Percentiles rank a stretch among this genome's conserved stretches.
These are phyloP conservation scores for Hoplostethus mediterraneus DNA, from an alignment of 2,797 vertebrate genomes.

Conservation along the genomic window DNA sequence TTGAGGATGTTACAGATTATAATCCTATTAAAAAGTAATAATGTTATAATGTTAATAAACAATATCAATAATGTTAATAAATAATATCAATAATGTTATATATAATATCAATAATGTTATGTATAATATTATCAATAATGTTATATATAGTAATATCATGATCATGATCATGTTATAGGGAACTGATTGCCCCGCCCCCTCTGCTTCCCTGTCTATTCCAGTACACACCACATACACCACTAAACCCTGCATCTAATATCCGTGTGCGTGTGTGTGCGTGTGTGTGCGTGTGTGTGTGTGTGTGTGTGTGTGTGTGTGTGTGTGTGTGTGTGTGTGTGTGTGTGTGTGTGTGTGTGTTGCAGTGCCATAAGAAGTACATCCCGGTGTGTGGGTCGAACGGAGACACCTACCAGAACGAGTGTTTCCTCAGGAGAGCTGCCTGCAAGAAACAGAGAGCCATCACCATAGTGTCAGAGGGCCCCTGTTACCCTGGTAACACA, in stretches of 20 bases:
- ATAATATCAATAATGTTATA: too few species aligned
- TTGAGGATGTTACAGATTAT: too few species aligned
- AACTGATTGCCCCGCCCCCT: too few species aligned
- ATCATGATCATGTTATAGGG: too few species aligned
- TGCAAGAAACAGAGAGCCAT: slow-evolving; percentile 95
- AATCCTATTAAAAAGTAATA: too few species aligned
- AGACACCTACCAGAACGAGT: slow-evolving; percentile 98
- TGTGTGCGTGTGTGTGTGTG: slow-evolving; percentile 24
- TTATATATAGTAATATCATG: too few species aligned
- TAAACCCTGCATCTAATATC: not conserved
- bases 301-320: slow-evolving; percentile 7
- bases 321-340: slow-evolving; percentile 21
- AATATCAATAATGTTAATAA: too few species aligned
- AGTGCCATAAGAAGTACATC: slow-evolving; percentile 96
- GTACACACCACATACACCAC: too few species aligned
- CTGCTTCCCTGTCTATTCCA: too few species aligned
- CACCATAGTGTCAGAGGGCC: slow-evolving; percentile 86
- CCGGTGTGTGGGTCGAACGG: slow-evolving; percentile 97
- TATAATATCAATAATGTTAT: too few species aligned
- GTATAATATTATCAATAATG: too few species aligned
- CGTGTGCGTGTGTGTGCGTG: not conserved
- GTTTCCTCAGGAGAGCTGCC: slow-evolving; percentile 93
- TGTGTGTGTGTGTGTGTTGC: slow-evolving; percentile 40
- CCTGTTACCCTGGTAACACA: slow-evolving; percentile 93
- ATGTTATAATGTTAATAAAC: too few species aligned